Conservation (phyloP, 2,888 invertebrate genomes). For the Drosophila incognita region DNA sequence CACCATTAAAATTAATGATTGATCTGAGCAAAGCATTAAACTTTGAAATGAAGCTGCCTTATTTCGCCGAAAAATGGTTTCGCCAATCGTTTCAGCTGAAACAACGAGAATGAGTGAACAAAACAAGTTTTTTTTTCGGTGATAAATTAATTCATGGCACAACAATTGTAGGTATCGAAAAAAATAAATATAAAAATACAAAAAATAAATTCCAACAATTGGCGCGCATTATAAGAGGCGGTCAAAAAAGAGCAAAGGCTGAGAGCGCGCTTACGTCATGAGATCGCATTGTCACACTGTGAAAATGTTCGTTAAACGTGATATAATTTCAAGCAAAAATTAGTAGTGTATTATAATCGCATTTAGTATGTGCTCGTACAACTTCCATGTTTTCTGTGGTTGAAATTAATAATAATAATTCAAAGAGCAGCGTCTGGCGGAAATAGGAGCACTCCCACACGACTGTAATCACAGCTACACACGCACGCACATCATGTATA, state of each 20-base stretch:
- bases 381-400: neutral
- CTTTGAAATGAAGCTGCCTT: constrained; percentile 32
- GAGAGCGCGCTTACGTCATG: constrained; percentile 64
- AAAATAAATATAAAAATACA: neutral
- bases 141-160: constrained; percentile 26
- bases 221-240: constrained; percentile 21
- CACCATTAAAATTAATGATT: constrained; percentile 35
- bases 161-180: constrained; percentile 28
- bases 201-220: constrained; percentile 30
- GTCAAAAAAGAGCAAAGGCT: constrained; percentile 14
- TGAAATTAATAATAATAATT: neutral
- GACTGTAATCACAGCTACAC: constrained; percentile 19
- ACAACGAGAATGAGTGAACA: constrained; percentile 47
- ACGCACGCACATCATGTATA: constrained; percentile 6
- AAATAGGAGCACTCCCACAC: constrained; percentile 39
- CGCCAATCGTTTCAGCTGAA: constrained; percentile 52
- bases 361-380: neutral
- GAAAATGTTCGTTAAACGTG: constrained; percentile 9
- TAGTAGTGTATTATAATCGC: neutral
- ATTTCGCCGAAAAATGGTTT: constrained; percentile 52
- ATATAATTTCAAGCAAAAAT: constrained; percentile 11
- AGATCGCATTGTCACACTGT: constrained; percentile 36
- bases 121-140: constrained; percentile 53
- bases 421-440: constrained; percentile 14
- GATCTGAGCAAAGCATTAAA: constrained; percentile 43